Evolutionary conservation across 2,888 invertebrate genomes (phyloP).

Genomic region (Protula sp.): DNA sequence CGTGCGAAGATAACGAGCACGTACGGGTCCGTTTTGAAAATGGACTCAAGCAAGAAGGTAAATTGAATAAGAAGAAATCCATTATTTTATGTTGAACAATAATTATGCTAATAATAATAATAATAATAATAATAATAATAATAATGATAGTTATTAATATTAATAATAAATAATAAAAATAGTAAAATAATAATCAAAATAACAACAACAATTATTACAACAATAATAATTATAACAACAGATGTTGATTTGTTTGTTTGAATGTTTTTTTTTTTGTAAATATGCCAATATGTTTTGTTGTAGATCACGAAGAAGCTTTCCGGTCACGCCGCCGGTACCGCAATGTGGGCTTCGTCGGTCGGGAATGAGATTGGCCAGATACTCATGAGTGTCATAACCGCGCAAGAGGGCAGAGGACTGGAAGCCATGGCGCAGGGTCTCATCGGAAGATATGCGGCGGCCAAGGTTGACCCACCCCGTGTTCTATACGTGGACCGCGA

Average conservation of each 20-base stretch:
- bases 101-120: too few species aligned
- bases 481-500: neutral
- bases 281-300: neutral
- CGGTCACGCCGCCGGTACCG: neutral
- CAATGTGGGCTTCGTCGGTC: too few species aligned
- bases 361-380: too few species aligned
- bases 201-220: too few species aligned
- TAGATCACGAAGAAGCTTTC: neutral
- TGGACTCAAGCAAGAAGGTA: neutral
- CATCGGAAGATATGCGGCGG: neutral
- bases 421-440: neutral
- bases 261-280: too few species aligned
- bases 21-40: conserved; percentile 22
- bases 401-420: neutral
- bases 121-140: too few species aligned
- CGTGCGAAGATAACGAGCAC: conserved; percentile 26
- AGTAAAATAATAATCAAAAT: too few species aligned
- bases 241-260: too few species aligned
- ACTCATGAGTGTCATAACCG: neutral
- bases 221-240: too few species aligned
- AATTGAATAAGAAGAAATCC: neutral
- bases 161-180: too few species aligned
- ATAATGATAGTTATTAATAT: too few species aligned
- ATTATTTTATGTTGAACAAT: neutral
- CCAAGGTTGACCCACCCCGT: neutral